phyloP scores from a whole-genome alignment of 2,888 invertebrate genomes.

The Drepana falcataria region DNA sequence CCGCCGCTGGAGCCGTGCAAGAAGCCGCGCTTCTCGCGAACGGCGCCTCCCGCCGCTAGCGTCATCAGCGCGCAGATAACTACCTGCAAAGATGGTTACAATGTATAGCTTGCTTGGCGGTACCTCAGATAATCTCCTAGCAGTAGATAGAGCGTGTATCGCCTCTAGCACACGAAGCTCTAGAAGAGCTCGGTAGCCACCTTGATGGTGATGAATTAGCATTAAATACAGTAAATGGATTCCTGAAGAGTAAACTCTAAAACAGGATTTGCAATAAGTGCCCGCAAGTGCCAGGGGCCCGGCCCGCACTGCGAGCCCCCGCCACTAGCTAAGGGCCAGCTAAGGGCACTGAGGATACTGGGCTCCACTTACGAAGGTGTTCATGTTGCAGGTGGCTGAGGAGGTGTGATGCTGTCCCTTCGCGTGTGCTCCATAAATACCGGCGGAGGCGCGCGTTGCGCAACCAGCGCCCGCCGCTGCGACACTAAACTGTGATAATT shows the following conservation, averaged over 20 bases:
- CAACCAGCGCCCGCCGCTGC: background rate
- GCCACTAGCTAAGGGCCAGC: too few species aligned
- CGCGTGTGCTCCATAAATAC: background rate
- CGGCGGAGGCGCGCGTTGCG: background rate
- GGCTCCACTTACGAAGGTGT: background rate
- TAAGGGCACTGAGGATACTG: background rate
- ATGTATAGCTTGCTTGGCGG: background rate
- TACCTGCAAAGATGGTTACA: conserved; percentile 12
- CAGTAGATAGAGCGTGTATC: too few species aligned
- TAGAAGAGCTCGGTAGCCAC: too few species aligned
- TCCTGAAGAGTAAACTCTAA: too few species aligned
- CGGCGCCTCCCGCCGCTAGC: conserved; percentile 18
- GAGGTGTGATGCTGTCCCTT: background rate
- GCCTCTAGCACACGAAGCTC: too few species aligned
- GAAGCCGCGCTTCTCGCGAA: conserved; percentile 26
- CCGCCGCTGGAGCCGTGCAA: conserved; percentile 13
- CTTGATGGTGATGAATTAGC: too few species aligned
- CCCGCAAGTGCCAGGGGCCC: too few species aligned
- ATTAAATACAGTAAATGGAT: too few species aligned
- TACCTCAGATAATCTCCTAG: too few species aligned
- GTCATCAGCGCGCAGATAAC: conserved; percentile 21
- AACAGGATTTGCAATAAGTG: too few species aligned
- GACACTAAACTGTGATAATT: too few species aligned
- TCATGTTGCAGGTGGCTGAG: background rate
- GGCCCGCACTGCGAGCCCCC: too few species aligned